Conservation (phyloP, 2,113 vertebrate genomes). For the Hucho hucho region DNA sequence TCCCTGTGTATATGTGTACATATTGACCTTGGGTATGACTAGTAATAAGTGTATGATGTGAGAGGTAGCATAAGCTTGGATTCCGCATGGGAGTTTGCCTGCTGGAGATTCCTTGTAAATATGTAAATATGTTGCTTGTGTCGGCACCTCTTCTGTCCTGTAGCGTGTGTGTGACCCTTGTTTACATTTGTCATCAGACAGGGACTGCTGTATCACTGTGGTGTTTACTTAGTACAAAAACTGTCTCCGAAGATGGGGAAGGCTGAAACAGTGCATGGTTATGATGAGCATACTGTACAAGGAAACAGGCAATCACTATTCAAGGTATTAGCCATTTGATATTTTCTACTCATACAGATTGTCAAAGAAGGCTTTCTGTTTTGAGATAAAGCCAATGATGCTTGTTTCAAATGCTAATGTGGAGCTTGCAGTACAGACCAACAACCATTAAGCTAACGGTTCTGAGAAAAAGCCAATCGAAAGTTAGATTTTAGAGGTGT, state of each 20-base stretch:
- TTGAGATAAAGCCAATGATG: slow-evolving; percentile 13
- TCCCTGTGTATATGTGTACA: slow-evolving; percentile 23
- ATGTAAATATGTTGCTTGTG: slow-evolving; percentile 37
- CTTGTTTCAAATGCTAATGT: slow-evolving; percentile 44
- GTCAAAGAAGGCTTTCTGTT: background rate
- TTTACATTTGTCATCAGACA: slow-evolving; percentile 60
- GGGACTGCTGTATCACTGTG: slow-evolving; percentile 41
- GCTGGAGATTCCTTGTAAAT: slow-evolving; percentile 29
- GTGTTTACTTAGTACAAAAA: background rate
- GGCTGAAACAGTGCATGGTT: background rate
- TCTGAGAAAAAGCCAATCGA: slow-evolving; percentile 25
- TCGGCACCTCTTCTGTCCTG: background rate
- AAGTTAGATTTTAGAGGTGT: background rate
- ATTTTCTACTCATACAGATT: slow-evolving; percentile 12
- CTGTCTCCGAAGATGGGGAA: background rate
- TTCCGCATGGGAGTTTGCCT: background rate
- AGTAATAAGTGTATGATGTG: background rate
- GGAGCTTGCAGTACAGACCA: slow-evolving; percentile 5
- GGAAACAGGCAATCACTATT: too few relatives aligned
- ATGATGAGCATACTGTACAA: too few relatives aligned
- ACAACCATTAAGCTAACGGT: slow-evolving; percentile 1
- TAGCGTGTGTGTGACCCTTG: slow-evolving; percentile 46
- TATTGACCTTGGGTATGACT: slow-evolving; percentile 1
- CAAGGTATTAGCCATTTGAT: background rate
- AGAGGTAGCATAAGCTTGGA: background rate